Evolutionary conservation across 2,797 vertebrate species (phyloP).

Genomic region (Sebastiscus tertius): DNA sequence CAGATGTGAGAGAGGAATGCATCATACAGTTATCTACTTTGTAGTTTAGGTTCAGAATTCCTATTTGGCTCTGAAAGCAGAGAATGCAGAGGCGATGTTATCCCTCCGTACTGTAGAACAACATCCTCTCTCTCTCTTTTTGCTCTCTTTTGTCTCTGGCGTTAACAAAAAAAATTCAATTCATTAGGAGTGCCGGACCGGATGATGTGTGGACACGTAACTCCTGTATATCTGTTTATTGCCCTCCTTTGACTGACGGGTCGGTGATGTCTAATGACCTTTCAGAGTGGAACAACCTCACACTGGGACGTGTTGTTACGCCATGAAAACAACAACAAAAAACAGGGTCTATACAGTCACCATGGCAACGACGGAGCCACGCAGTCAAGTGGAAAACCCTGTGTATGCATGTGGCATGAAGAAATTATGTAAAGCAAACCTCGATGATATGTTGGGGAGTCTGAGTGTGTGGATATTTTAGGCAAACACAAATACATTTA

Average conservation of each 20-base stretch:
- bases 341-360: conserved; percentile 41
- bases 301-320: conserved; percentile 17
- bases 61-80: conserved; percentile 38
- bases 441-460: neutral
- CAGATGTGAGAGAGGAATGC: conserved; percentile 30
- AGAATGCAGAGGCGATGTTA: conserved; percentile 27
- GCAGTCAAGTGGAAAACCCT: conserved; percentile 33
- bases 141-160: conserved; percentile 3
- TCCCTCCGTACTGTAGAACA: neutral
- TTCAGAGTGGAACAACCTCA: conserved; percentile 47
- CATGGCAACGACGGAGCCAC: conserved; percentile 56
- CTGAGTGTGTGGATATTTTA: neutral
- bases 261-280: conserved; percentile 62
- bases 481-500: neutral
- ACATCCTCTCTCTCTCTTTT: conserved; percentile 8
- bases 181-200: conserved; percentile 13
- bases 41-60: conserved; percentile 46
- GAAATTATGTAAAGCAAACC: conserved; percentile 6
- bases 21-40: conserved; percentile 40
- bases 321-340: conserved; percentile 26
- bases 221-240: neutral
- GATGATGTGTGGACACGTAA: neutral
- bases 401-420: conserved; percentile 24
- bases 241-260: conserved; percentile 32
- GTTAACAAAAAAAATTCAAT: conserved; percentile 6